Evolutionary conservation across 1,140 invertebrate species (phyloP).

Genomic region (Triops longicaudatus): DNA sequence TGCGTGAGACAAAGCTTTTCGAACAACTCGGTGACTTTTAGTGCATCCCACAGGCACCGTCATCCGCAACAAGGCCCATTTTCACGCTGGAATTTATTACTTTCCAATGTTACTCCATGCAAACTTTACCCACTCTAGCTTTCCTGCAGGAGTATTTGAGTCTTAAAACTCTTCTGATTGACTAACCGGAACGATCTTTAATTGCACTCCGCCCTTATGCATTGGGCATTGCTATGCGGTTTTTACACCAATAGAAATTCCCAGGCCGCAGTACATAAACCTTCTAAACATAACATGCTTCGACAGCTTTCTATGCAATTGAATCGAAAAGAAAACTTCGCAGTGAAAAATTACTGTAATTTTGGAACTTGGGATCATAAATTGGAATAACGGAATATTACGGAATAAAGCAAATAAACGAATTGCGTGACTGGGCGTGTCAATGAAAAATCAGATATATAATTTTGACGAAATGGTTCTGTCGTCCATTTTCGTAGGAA

Average conservation of each 20-base stretch:
- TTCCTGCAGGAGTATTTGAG: no score
- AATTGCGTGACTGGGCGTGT: no score
- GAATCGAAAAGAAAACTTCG: not conserved
- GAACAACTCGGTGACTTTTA: not conserved
- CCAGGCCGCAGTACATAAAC: not conserved
- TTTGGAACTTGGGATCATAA: not conserved
- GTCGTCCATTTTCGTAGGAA: not conserved
- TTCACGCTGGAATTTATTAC: not conserved
- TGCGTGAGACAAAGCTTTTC: not conserved
- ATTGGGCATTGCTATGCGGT: not conserved
- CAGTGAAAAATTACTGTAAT: not conserved
- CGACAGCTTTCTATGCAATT: not conserved
- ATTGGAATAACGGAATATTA: no score
- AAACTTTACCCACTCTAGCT: not conserved
- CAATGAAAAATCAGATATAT: no score
- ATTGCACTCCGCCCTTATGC: not conserved
- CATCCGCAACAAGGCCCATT: not conserved
- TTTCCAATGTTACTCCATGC: not conserved
- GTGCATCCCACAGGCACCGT: not conserved
- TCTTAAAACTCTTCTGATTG: not conserved
- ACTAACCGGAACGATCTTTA: not conserved
- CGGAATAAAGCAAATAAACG: no score
- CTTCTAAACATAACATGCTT: not conserved
- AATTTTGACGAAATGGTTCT: no score
- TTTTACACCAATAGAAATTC: not conserved